Conservation (phyloP, 2,888 invertebrate genomes). For the Trachelus iudaicus region DNA sequence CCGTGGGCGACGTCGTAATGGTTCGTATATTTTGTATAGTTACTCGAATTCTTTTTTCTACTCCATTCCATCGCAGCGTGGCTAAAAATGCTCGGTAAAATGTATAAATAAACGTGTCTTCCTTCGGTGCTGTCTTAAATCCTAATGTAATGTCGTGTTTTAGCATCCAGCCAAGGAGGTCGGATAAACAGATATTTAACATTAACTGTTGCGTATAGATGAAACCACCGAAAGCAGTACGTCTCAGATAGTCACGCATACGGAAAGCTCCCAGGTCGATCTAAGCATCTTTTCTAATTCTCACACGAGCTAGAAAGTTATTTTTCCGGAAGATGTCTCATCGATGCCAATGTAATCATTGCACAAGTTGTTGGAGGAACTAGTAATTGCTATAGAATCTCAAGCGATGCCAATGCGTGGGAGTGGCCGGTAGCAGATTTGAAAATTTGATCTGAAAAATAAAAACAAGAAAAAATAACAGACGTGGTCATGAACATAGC, state of each 20-base stretch:
- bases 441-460: conserved; percentile 18
- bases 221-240: not conserved
- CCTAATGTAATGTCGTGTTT: not conserved
- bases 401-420: not conserved
- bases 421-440: not conserved
- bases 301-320: not conserved
- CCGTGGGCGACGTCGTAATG: not conserved
- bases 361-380: not conserved
- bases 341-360: not conserved
- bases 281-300: not conserved
- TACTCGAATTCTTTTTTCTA: not conserved
- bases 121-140: conserved; percentile 5
- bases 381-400: not conserved
- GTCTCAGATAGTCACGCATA: not conserved
- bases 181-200: conserved; percentile 11
- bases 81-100: conserved; percentile 4
- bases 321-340: not conserved
- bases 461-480: conserved; percentile 20
- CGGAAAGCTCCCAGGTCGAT: not conserved
- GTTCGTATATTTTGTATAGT: not conserved
- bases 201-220: not conserved
- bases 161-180: conserved; percentile 4
- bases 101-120: conserved; percentile 2
- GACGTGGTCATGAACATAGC: conserved; percentile 49
- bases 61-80: not conserved